Percentiles rank a stretch among this genome's conserved stretches.
Evolutionary conservation across 2,113 vertebrate genomes (phyloP).

Genomic region (Heterocephalus glaber): DNA sequence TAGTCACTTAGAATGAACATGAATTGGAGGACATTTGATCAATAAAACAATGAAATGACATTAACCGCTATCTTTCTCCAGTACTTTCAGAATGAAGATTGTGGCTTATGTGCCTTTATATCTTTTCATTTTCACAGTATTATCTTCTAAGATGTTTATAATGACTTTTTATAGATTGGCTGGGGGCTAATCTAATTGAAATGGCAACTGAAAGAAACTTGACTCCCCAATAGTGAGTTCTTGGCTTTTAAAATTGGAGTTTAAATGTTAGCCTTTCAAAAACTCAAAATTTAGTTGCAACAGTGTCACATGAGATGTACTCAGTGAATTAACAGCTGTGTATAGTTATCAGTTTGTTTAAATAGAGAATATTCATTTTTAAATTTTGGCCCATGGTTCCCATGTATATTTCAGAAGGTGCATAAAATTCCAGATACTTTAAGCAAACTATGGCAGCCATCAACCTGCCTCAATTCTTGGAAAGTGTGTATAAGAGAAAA

Average conservation of each 20-base stretch:
- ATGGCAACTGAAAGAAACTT: not conserved
- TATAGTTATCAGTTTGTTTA: slow-evolving; percentile 54
- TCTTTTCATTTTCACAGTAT: not conserved
- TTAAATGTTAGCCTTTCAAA: not conserved
- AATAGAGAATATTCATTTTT: slow-evolving; percentile 58
- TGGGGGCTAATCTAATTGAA: slow-evolving; percentile 14
- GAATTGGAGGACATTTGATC: slow-evolving; percentile 14
- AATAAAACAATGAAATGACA: not conserved
- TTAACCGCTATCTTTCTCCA: not conserved
- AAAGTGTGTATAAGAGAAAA: slow-evolving; percentile 1
- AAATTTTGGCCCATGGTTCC: not conserved
- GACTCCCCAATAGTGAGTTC: not conserved
- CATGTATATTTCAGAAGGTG: slow-evolving; percentile 40
- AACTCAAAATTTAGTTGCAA: not conserved
- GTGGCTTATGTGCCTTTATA: not conserved
- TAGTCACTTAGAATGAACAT: not conserved
- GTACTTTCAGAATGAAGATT: not conserved
- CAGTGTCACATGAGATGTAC: not conserved
- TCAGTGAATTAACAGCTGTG: slow-evolving; percentile 48
- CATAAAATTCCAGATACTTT: slow-evolving; percentile 3
- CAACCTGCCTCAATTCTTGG: slow-evolving; percentile 7
- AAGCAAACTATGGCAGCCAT: not conserved
- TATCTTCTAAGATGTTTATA: not conserved
- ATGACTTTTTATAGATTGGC: not conserved
- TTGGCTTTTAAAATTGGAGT: not conserved